Base-by-base conservation (phyloP, 2,797 vertebrate genomes). In the Sebastes trivittatus region DNA sequence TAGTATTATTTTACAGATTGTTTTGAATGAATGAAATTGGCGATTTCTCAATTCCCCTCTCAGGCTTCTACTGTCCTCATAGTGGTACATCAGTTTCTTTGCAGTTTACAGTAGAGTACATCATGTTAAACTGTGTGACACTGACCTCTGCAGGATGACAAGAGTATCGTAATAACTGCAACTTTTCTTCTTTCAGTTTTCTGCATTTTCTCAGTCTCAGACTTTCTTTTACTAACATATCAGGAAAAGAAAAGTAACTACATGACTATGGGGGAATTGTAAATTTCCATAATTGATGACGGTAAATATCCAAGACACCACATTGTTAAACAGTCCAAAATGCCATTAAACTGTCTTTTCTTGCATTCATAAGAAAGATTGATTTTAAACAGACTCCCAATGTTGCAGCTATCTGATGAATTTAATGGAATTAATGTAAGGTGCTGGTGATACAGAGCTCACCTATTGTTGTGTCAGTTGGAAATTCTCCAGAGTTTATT, bases 91-190 rank as follows among this genome's bases (percentile, higher is more conserved):
- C n/a, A 55, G 32, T 38, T 2, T 29, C 18, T 59, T 55, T 62
- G 7, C 34, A 9, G n/a, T n/a, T 30, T 52, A 8, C 20, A 11
- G 3, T 20, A 4, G 20, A 23, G 11, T 7, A 20, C 11, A 27
- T 27, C 6, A 30, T 34, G 2, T 65, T 11, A 71, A 32, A 70
- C 70, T 85, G 74, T 89, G 62, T 73, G 62, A 90, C 80, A 88
- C 86, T 94, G 94, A 79, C 90, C 90, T 89, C 94, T 94, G 87
- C 84, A 87, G 93, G 92, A 75, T 16, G 11, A 46, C 2, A 52
- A 1, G 1, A 30, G 34, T 56, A 87, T 67, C n/a, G 25, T 20
- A n/a, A 9, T 4, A 14, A 13, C n/a, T 14, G 2, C 20, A 49
- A 49, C 46, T 49, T 49, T 20, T 49, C 46, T 20, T 49, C 18